A percentile compares a stretch with the other conserved stretches of the same genome.
phyloP scores from a whole-genome alignment of 2,797 vertebrate species.

The Lutra lutra region DNA sequence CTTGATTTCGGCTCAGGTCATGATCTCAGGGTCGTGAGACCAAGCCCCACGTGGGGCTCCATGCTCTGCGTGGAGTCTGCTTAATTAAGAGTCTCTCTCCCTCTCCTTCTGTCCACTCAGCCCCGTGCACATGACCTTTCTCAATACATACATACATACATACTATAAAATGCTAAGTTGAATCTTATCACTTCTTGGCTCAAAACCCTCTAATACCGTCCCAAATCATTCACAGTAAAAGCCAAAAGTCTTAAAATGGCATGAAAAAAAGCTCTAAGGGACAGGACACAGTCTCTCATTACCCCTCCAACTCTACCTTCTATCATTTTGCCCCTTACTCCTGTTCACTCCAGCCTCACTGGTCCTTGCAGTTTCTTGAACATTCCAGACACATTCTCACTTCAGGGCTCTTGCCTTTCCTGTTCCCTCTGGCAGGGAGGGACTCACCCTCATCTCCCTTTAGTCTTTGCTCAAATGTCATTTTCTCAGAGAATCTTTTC shows the following conservation, averaged over 20 bases:
- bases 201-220: background rate
- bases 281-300: background rate
- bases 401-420: background rate
- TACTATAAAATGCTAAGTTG: background rate
- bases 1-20: background rate
- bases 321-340: background rate
- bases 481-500: background rate
- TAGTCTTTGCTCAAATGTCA: background rate
- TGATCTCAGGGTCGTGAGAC: background rate
- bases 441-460: background rate
- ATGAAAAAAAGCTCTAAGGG: background rate
- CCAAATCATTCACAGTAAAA: background rate
- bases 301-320: background rate
- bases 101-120: background rate
- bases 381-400: background rate
- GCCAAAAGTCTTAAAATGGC: background rate
- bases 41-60: background rate
- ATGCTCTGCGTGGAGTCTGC: background rate
- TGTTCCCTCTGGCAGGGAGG: background rate
- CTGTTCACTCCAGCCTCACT: background rate
- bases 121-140: fast-evolving
- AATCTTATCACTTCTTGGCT: background rate
- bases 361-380: background rate
- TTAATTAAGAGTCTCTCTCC: background rate
- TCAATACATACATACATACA: background rate